Base-by-base conservation (phyloP, 1,140 invertebrate species). In the Micrasema longulum region DNA sequence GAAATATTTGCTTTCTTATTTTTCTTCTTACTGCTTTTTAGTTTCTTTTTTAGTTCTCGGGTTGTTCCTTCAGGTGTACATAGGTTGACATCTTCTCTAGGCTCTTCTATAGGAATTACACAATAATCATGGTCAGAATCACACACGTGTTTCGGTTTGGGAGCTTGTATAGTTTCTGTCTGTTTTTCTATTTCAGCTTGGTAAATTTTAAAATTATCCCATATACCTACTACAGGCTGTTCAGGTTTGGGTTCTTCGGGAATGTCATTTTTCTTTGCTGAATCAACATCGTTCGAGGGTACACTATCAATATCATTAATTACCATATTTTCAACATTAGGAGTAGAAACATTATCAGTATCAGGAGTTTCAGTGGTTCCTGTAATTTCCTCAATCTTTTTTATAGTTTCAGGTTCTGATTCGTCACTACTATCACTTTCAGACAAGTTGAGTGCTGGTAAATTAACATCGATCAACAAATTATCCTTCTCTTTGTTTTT, bases 401-500 rank as follows among this genome's bases (percentile, higher is more conserved):
- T 74, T 26, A 73, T 75, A 55, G 84, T 77, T 57, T 90, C 90
- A 47, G 85, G 83, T 70, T 92, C 91, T 6, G 90, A 91, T 73
- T 93, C 92, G 73, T 93, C 92, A 79, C 91, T 92, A 69, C 88
- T 90, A 76, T 91, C 91, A 80, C 90, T 91, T 77, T 95, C 93
- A 0, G 92, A 94, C 52, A 95, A 81, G 86, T 95, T 94, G 36
- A 93, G 82, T 3, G 91, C 92, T 1, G 92, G 92, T 5, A 95
- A 81, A 77, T 85, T 83, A 6, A 85, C 82, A 84, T 94, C 92
- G 72, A 84, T 76, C 38, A 88, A 75, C 68, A 83, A 79, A 70
- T 90, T 88, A 26, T 90, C 89, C 77, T 92, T 88, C 65, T 88
- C 86, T 20, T 87, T 84, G 76, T 86, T 85, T 43, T 83, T 82